Conservation (phyloP, 2,113 vertebrate species). For the Anolis sagrei region DNA sequence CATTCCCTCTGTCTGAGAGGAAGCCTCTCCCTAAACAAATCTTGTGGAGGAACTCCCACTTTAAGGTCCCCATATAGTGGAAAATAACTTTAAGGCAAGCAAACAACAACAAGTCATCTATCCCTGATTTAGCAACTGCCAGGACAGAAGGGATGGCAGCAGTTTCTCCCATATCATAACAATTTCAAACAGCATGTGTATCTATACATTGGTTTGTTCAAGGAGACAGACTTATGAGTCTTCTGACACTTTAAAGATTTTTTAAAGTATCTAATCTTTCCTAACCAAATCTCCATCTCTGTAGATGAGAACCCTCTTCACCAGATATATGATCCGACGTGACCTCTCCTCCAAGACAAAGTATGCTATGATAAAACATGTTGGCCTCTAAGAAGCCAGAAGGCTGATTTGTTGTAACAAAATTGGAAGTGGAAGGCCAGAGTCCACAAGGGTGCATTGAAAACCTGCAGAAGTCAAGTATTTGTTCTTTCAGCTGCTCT, state of each 20-base stretch:
- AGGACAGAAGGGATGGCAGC: neutral
- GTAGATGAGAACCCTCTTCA: neutral
- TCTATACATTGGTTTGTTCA: neutral
- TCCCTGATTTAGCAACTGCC: neutral
- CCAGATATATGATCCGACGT: neutral
- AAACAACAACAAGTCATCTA: too few relatives aligned
- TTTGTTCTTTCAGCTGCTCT: neutral
- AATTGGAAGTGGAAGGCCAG: neutral
- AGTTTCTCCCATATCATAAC: neutral
- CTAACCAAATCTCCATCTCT: neutral
- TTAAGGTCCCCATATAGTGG: too few relatives aligned
- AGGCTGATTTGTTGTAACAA: neutral
- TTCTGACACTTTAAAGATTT: neutral
- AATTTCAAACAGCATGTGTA: neutral
- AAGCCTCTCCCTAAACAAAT: too few relatives aligned
- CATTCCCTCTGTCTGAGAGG: too few relatives aligned
- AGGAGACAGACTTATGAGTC: neutral
- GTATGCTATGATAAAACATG: neutral
- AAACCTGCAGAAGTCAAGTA: conserved; percentile 2
- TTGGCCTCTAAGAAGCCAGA: neutral
- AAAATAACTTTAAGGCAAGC: too few relatives aligned
- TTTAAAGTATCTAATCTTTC: too few relatives aligned
- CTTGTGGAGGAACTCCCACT: too few relatives aligned
- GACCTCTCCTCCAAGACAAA: neutral
- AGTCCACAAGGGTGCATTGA: neutral